These are phyloP conservation scores for Neofelis nebulosa DNA, from an alignment of 2,113 vertebrate genomes.

Conservation along the genomic window DNA sequence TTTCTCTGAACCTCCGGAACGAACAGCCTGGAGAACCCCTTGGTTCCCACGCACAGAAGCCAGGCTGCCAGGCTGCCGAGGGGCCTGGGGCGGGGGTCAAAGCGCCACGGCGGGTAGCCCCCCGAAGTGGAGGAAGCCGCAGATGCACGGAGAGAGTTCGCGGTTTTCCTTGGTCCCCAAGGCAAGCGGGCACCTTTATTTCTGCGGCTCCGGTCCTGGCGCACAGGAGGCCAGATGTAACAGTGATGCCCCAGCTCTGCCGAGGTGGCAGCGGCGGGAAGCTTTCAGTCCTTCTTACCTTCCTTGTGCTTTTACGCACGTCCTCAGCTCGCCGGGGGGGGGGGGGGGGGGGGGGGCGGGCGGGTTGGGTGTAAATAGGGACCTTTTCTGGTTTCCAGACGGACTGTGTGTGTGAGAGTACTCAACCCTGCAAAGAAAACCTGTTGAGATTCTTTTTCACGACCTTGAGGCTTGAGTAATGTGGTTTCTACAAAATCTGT, in stretches of 20 bases:
- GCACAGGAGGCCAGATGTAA: rapidly evolving
- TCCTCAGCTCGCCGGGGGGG: background rate
- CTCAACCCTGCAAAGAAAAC: background rate
- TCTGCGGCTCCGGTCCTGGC: rapidly evolving
- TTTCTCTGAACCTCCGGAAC: background rate
- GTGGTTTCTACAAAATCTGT: background rate
- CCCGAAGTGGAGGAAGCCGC: rapidly evolving
- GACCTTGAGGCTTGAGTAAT: background rate
- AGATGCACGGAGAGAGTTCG: rapidly evolving
- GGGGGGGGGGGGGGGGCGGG: background rate
- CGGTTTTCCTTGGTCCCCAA: background rate
- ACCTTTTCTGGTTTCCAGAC: background rate
- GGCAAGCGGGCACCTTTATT: rapidly evolving
- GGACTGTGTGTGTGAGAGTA: rapidly evolving
- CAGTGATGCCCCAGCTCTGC: rapidly evolving
- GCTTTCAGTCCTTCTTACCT: rapidly evolving
- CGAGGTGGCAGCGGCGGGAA: rapidly evolving
- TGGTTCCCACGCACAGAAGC: background rate
- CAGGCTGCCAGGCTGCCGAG: rapidly evolving
- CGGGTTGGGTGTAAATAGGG: background rate
- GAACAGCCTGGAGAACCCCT: background rate
- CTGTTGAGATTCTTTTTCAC: background rate
- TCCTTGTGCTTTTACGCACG: background rate
- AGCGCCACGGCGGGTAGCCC: rapidly evolving
- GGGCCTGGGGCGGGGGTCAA: background rate